A percentile compares a stretch with the other conserved stretches of the same genome.
Conservation (phyloP, 2,113 vertebrate genomes). For the Oreotrochilus melanogaster region DNA sequence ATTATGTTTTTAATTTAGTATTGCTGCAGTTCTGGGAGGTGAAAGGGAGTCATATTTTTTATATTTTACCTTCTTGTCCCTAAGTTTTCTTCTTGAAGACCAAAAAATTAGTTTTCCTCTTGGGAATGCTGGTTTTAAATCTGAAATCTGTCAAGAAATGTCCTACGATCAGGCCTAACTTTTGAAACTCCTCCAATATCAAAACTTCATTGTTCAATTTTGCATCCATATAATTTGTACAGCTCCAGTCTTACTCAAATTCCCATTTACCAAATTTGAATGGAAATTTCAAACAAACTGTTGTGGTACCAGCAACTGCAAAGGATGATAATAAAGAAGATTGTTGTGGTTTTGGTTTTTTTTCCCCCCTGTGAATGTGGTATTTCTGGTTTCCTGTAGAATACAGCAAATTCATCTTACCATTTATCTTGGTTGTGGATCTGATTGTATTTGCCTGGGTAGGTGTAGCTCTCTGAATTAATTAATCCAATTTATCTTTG, state of each 20-base stretch:
- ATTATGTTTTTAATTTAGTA: background rate
- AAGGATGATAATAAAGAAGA: background rate
- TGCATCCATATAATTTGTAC: no score
- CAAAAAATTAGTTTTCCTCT: background rate
- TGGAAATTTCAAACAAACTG: background rate
- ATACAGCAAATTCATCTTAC: background rate
- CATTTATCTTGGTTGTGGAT: background rate
- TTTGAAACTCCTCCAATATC: background rate
- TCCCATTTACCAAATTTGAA: background rate
- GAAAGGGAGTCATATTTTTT: background rate
- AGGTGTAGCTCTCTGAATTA: background rate
- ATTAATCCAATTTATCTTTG: background rate
- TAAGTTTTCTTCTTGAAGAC: background rate
- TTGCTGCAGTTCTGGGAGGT: background rate
- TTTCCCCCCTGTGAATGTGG: background rate
- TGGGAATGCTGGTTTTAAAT: background rate
- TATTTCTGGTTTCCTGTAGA: background rate
- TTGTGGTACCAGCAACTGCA: background rate
- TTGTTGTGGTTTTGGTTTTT: background rate
- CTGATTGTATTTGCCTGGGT: background rate
- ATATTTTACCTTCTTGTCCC: background rate
- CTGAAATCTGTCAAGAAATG: background rate
- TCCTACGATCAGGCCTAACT: background rate
- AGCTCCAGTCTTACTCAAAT: background rate
- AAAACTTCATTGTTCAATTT: background rate